Percentiles rank a stretch among this genome's conserved stretches.
Evolutionary conservation across 2,113 vertebrate genomes (phyloP).

Genomic region (Notothenia coriiceps): DNA sequence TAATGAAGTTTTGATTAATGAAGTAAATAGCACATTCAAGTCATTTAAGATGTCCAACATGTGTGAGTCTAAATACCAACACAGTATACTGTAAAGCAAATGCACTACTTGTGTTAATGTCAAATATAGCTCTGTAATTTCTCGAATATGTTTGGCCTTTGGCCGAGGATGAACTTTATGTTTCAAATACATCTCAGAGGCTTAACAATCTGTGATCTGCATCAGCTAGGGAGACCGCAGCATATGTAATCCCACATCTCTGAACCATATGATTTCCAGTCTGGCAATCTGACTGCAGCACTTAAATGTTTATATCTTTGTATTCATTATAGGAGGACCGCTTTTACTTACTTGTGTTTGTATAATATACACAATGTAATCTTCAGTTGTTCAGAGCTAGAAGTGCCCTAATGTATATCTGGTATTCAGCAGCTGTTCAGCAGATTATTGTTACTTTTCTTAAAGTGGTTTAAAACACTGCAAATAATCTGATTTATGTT

Average conservation of each 20-base stretch:
- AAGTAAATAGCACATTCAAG: constrained; percentile 17
- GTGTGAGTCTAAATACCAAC: not conserved
- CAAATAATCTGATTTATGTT: too few relatives aligned
- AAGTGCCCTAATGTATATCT: not conserved
- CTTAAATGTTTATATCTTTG: not conserved
- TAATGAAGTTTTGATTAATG: constrained; percentile 46
- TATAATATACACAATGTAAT: not conserved
- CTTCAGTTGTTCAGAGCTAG: not conserved
- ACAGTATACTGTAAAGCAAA: not conserved
- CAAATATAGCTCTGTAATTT: constrained; percentile 17
- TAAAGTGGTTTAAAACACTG: not conserved
- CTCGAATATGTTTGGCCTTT: constrained; percentile 27
- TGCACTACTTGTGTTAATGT: not conserved
- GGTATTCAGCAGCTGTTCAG: not conserved
- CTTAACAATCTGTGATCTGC: constrained; percentile 42
- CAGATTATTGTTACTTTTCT: not conserved
- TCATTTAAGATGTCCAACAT: constrained; percentile 8
- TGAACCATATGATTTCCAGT: not conserved
- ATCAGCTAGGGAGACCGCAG: constrained; percentile 5
- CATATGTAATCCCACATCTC: constrained; percentile 49
- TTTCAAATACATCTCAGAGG: constrained; percentile 55
- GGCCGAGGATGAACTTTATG: constrained; percentile 42
- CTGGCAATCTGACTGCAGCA: not conserved
- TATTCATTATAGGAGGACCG: not conserved
- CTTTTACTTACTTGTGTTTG: not conserved